These are phyloP conservation scores for Actenoides hombroni DNA, from an alignment of 2,113 vertebrate species.

Conservation along the genomic window DNA sequence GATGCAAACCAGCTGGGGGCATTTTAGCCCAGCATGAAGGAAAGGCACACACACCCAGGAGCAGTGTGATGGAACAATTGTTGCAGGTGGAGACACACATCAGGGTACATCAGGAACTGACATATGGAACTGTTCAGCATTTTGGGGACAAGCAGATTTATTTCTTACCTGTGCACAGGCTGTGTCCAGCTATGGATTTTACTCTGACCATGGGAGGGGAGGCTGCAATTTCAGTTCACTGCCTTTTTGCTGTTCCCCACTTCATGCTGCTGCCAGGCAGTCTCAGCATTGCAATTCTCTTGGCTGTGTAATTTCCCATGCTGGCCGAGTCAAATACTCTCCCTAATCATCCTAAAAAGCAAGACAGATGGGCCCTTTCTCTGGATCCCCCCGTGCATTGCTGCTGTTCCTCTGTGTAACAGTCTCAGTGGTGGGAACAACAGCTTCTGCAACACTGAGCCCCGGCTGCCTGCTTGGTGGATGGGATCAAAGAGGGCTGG, in stretches of 20 bases:
- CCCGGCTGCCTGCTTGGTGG: background rate
- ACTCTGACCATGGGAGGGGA: background rate
- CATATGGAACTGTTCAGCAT: fast-evolving
- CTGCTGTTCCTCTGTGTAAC: background rate
- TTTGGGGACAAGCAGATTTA: background rate
- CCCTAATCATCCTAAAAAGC: background rate
- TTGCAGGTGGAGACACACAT: fast-evolving
- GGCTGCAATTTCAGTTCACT: fast-evolving
- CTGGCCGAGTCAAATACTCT: background rate
- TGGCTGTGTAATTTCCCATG: background rate
- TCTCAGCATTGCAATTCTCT: background rate
- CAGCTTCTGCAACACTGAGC: fast-evolving
- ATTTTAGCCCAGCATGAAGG: background rate
- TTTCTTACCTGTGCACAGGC: background rate
- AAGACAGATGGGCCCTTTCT: background rate
- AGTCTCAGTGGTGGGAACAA: background rate
- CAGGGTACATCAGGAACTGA: background rate
- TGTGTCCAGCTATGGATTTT: background rate
- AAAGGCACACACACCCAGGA: fast-evolving
- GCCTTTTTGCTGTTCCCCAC: background rate
- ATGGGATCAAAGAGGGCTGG: background rate
- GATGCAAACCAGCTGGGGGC: background rate
- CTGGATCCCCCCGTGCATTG: background rate
- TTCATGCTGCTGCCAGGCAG: fast-evolving
- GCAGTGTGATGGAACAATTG: fast-evolving